Percentiles rank a stretch among this genome's conserved stretches.
Conservation (phyloP, 2,797 vertebrate genomes). For the Acridotheres tristis region DNA sequence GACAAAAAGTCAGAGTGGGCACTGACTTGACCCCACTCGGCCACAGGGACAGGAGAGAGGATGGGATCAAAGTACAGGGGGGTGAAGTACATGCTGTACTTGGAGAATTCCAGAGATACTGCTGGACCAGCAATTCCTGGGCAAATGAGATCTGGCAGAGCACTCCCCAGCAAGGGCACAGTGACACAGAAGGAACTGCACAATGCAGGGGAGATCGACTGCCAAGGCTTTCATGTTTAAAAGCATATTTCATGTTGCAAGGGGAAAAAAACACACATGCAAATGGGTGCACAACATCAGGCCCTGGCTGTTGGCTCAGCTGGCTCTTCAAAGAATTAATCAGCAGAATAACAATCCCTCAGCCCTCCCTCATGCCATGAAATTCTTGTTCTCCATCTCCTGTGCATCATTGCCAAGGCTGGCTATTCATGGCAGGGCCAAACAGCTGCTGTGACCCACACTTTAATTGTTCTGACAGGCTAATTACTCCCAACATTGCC, state of each 20-base stretch:
- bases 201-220: conserved; percentile 37
- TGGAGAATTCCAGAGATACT: conserved; percentile 61
- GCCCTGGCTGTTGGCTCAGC: neutral
- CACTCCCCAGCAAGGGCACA: conserved; percentile 43
- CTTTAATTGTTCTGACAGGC: neutral
- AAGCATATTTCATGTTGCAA: conserved; percentile 24
- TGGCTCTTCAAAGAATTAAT: neutral
- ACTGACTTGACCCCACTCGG: neutral
- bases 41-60: neutral
- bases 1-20: conserved; percentile 44
- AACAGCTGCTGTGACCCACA: neutral
- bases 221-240: conserved; percentile 59
- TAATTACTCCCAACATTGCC: neutral
- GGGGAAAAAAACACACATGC: neutral
- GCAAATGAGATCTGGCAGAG: conserved; percentile 59
- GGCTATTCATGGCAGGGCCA: neutral
- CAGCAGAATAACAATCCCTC: neutral
- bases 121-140: conserved; percentile 52
- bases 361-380: neutral
- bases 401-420: neutral
- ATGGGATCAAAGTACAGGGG: conserved; percentile 48
- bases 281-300: neutral
- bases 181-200: conserved; percentile 61
- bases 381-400: neutral
- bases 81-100: conserved; percentile 35